Percentiles rank a stretch among this genome's conserved stretches.
Conservation (phyloP, 2,113 vertebrate species). For the Chlorodrepanis virens region DNA sequence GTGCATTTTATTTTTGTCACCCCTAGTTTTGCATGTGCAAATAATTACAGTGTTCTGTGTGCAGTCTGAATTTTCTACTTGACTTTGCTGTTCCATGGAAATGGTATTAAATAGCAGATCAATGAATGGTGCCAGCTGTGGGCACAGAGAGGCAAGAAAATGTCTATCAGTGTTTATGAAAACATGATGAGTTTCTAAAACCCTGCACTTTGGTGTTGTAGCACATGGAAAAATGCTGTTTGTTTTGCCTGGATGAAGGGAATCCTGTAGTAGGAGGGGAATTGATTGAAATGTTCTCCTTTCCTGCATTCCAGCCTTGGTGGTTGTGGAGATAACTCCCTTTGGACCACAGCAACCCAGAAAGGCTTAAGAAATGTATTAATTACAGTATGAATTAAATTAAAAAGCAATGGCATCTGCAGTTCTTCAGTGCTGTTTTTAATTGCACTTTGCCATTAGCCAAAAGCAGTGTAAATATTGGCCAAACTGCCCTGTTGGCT, state of each 20-base stretch:
- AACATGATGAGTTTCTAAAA: neutral
- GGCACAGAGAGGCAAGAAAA: neutral
- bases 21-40: neutral
- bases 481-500: neutral
- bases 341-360: neutral
- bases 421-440: neutral
- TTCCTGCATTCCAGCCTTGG: neutral
- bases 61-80: neutral
- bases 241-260: neutral
- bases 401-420: neutral
- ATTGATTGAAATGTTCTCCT: neutral
- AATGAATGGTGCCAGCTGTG: neutral
- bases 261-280: neutral
- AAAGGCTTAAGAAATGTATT: neutral
- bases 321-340: neutral
- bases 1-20: neutral
- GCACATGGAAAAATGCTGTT: neutral
- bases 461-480: neutral
- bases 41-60: neutral
- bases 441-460: neutral
- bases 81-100: neutral
- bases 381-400: neutral
- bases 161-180: neutral
- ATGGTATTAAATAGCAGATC: neutral
- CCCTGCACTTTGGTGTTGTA: neutral